Evolutionary conservation across 2,888 invertebrate species (phyloP), one percentile per base, ranked within the genome.

Genomic region (Helicoverpa assulta): DNA sequence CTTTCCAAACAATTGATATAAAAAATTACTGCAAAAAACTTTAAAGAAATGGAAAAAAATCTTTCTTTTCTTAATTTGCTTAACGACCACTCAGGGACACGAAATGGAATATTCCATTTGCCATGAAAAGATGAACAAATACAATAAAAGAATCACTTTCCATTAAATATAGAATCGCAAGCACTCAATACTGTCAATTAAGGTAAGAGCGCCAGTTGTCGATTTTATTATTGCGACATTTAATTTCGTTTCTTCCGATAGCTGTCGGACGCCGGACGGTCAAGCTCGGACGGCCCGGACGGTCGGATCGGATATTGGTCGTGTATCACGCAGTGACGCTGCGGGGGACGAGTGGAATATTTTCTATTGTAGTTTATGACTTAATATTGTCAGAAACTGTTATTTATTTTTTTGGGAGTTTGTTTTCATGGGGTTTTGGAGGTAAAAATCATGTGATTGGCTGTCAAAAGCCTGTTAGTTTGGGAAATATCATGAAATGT

Each of bases 221-320:
- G 61, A 78, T 73, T 73, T 66, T 73, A 62, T 78, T 63, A 73
- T 37, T 53, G 55, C 52, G 18, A 73, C 62, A 57, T 71, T 73
- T 67, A 72, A 67, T 78, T 59, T 56, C 50, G 55, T 62, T 40
- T 14, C 12, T 14, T 43, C 21, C 43, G 54, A 37, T 33, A 21
- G 61, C 61, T 55, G 59, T 43, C 58, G 43, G 51, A 53, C 43
- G 60, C 43, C 50, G 61, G 43, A 10, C 40, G 10, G 56, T 47
- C 1, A 14, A 8, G 21, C 2, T 33, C 26, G 70, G 68, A 53
- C 19, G 18, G 51, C 59, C 33, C 33, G 33, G 33, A 33, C 33
- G 33, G 33, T 8, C 12, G 10, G 12, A 52, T 33, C 66, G 58
- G 58, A 66, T 78, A 78, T 78, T 62, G 63, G 63, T 59, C 58